These are phyloP conservation scores for Pseudochromis fuscus DNA, from an alignment of 2,797 vertebrate genomes.

Conservation along the genomic window DNA sequence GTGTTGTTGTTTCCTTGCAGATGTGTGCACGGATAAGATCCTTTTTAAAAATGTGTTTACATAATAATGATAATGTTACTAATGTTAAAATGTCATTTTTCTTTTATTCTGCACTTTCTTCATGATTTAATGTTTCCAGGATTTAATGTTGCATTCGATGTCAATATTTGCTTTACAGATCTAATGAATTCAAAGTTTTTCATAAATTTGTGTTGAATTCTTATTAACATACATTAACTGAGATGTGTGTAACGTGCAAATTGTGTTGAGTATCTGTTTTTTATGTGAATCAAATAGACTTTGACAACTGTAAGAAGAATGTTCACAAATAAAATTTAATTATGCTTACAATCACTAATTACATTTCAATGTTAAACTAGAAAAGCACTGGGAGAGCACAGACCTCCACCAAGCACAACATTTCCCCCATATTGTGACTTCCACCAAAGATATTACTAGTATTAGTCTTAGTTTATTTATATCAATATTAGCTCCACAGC, in stretches of 20 bases:
- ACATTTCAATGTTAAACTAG: too few species aligned
- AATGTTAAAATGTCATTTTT: too few species aligned
- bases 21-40: neutral
- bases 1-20: slow-evolving; percentile 20
- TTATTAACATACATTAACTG: neutral
- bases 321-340: neutral
- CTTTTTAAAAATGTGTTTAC: neutral
- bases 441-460: too few species aligned
- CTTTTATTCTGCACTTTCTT: slow-evolving; percentile 9
- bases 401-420: too few species aligned
- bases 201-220: neutral
- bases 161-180: slow-evolving; percentile 28
- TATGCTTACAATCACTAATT: neutral
- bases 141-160: slow-evolving; percentile 22
- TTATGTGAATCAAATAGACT: too few species aligned
- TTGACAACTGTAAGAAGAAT: neutral
- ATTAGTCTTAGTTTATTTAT: too few species aligned
- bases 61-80: too few species aligned
- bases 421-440: too few species aligned
- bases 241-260: neutral
- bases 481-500: too few species aligned
- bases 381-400: too few species aligned
- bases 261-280: too few species aligned
- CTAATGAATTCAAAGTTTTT: slow-evolving; percentile 9
- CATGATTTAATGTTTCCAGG: neutral